These are phyloP conservation scores for Diarsia dahlii DNA, from an alignment of 2,888 invertebrate species.

Conservation along the genomic window DNA sequence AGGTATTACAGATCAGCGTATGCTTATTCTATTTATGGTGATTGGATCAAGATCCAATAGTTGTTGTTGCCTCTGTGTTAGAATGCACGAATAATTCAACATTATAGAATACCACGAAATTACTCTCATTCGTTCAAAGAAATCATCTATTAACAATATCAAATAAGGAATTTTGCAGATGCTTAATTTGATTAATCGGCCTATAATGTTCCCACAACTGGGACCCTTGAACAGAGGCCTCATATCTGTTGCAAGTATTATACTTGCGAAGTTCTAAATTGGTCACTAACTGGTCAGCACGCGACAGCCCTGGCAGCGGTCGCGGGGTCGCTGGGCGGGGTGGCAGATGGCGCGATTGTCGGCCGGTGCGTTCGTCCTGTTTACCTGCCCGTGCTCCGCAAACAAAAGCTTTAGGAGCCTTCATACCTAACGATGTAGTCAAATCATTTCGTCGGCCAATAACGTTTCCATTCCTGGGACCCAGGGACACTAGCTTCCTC, in stretches of 20 bases:
- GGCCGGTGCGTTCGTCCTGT: slow-evolving; percentile 74
- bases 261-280: neutral
- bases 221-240: neutral
- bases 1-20: too few species aligned
- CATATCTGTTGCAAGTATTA: neutral
- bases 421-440: slow-evolving; percentile 29
- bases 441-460: too few species aligned
- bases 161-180: neutral
- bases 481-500: too few species aligned
- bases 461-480: too few species aligned
- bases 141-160: neutral
- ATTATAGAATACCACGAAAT: neutral
- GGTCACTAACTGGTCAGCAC: slow-evolving; percentile 32
- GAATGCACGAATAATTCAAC: slow-evolving; percentile 1
- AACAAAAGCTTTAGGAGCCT: slow-evolving; percentile 65
- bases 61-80: neutral
- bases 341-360: slow-evolving; percentile 80
- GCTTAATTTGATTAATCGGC: neutral
- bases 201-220: neutral
- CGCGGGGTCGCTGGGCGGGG: slow-evolving; percentile 81
- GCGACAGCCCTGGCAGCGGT: slow-evolving; percentile 55
- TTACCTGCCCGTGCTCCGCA: slow-evolving; percentile 77
- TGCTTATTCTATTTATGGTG: neutral
- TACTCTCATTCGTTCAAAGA: neutral
- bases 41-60: neutral